These are phyloP conservation scores for Desmophyllum pertusum DNA, from an alignment of 92 coral and sea anemone species.

Conservation along the genomic window DNA sequence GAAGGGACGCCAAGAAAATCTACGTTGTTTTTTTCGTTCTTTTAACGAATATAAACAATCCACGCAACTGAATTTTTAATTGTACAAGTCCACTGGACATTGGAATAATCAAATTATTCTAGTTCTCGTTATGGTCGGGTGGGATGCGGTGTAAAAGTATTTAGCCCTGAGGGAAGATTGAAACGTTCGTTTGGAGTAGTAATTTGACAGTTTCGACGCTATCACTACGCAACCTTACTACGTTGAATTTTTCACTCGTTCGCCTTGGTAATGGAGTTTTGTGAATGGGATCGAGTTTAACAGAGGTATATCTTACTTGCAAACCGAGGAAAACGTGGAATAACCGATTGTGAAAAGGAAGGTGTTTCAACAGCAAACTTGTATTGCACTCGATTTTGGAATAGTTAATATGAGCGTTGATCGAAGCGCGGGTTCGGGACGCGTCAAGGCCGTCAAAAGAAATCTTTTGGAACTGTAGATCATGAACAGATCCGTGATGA, in stretches of 20 bases:
- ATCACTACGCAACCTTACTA: constrained; percentile 53
- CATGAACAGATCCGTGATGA: constrained; percentile 72
- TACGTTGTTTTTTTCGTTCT: constrained; percentile 13
- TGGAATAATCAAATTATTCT: not conserved
- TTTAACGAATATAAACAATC: constrained; percentile 27
- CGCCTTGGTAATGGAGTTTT: not conserved
- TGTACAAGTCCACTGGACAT: not conserved
- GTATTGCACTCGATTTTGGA: constrained; percentile 51
- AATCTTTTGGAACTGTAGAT: constrained; percentile 83
- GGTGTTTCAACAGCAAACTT: constrained; percentile 7
- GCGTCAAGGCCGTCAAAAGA: constrained; percentile 47
- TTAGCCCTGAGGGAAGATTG: constrained; percentile 2
- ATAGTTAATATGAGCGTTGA: constrained; percentile 25
- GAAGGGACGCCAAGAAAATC: constrained; percentile 47
- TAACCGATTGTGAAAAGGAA: not conserved
- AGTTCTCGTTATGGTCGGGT: not conserved
- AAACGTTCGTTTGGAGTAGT: not conserved
- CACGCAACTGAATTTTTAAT: constrained; percentile 14
- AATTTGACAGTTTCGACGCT: constrained; percentile 38
- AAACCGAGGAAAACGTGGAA: not conserved
- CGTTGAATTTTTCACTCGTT: constrained; percentile 18
- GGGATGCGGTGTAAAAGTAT: constrained; percentile 10
- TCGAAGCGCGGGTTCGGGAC: constrained; percentile 12
- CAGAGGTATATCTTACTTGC: not conserved
- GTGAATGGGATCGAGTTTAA: constrained; percentile 33